Percentiles rank a stretch among this genome's conserved stretches.
Conservation (phyloP, 2,113 vertebrate genomes). For the Urocolius indicus region DNA sequence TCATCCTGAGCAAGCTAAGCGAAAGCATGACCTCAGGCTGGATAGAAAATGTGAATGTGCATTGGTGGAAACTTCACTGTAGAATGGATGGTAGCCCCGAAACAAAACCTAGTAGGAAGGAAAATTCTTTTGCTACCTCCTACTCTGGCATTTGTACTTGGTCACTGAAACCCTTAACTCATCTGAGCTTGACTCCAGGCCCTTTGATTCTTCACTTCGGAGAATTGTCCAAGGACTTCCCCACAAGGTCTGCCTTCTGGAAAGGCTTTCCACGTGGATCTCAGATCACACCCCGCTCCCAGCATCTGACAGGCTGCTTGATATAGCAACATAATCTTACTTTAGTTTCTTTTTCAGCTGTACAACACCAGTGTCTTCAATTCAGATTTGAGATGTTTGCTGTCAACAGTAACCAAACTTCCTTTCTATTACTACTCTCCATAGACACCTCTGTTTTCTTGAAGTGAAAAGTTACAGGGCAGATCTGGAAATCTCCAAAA, state of each 20-base stretch:
- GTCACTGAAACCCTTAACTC: neutral
- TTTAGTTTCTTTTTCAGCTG: neutral
- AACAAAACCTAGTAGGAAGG: conserved; percentile 21
- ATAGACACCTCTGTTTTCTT: neutral
- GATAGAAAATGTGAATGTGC: conserved; percentile 56
- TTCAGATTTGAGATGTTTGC: neutral
- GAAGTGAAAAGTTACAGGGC: neutral
- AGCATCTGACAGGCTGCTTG: neutral
- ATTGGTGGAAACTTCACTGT: conserved; percentile 50
- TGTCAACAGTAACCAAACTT: neutral
- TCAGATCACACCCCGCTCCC: neutral
- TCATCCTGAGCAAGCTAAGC: conserved; percentile 62
- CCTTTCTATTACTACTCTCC: neutral
- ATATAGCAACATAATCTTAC: neutral
- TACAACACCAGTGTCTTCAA: neutral
- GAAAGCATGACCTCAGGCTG: conserved; percentile 49
- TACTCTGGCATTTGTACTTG: neutral
- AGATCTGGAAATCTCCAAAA: neutral
- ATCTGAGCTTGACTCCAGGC: neutral
- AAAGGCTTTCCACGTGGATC: neutral
- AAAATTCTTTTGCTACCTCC: conserved; percentile 5
- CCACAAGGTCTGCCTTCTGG: neutral
- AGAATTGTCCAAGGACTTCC: neutral
- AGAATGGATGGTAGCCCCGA: conserved; percentile 32
- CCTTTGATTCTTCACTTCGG: neutral